Conservation (phyloP, 2,888 invertebrate genomes). For the Rutpela maculata region DNA sequence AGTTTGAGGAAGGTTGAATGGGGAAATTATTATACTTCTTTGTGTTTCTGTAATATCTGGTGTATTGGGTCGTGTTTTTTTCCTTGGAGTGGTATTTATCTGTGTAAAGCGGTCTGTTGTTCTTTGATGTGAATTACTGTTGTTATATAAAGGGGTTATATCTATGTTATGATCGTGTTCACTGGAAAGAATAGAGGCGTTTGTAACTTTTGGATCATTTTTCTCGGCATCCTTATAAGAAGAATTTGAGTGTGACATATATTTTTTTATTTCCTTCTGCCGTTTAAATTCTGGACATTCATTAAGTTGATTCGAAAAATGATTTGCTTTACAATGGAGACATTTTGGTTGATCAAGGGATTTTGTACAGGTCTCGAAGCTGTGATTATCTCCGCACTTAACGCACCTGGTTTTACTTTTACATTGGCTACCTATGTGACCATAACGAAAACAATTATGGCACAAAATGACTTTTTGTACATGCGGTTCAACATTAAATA, state of each 20-base stretch:
- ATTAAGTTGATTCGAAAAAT: slow-evolving; percentile 22
- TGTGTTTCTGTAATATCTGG: too few relatives aligned
- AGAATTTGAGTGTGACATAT: too few relatives aligned
- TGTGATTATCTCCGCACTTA: slow-evolving; percentile 23
- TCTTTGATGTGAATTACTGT: too few relatives aligned
- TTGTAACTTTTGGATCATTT: too few relatives aligned
- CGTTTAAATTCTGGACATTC: slow-evolving; percentile 25
- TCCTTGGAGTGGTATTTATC: too few relatives aligned
- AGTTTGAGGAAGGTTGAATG: neutral
- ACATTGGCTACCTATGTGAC: slow-evolving; percentile 20
- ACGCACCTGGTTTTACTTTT: slow-evolving; percentile 8
- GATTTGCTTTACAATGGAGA: slow-evolving; percentile 25
- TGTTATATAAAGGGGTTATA: too few relatives aligned
- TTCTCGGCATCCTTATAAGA: too few relatives aligned
- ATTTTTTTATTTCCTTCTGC: slow-evolving; percentile 26
- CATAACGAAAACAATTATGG: slow-evolving; percentile 24
- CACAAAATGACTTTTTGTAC: slow-evolving; percentile 28
- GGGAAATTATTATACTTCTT: neutral
- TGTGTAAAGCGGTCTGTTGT: too few relatives aligned
- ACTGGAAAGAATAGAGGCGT: too few relatives aligned
- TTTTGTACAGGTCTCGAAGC: neutral
- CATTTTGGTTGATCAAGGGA: neutral
- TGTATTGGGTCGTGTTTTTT: too few relatives aligned
- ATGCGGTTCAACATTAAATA: slow-evolving; percentile 23
- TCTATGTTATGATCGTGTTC: too few relatives aligned